A percentile compares a stretch with the other conserved stretches of the same genome.
phyloP scores from a whole-genome alignment of 2,888 invertebrate genomes.

The Slavum lentiscoides region DNA sequence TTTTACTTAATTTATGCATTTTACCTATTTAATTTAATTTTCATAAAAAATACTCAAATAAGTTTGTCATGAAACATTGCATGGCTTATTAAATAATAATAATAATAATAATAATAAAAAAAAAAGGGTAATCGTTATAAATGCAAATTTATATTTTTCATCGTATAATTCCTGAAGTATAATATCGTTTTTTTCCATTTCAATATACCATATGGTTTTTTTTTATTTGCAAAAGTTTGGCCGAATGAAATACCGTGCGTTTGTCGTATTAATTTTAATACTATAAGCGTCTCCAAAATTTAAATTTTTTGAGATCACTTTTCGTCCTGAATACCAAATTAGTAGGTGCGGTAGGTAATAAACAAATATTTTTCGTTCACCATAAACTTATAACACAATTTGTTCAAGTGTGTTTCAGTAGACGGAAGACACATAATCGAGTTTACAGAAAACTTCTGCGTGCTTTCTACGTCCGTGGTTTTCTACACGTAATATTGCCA shows the following conservation, averaged over 20 bases:
- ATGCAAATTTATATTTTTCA: too few relatives aligned
- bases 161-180: too few relatives aligned
- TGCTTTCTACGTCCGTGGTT: not conserved
- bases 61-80: too few relatives aligned
- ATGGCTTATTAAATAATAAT: too few relatives aligned
- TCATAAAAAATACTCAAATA: too few relatives aligned
- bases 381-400: slow-evolving; percentile 19
- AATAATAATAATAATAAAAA: too few relatives aligned
- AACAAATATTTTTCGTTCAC: not conserved
- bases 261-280: slow-evolving; percentile 4
- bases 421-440: slow-evolving; percentile 2
- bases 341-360: not conserved
- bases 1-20: too few relatives aligned
- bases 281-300: not conserved
- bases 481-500: not conserved
- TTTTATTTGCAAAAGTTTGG: not conserved
- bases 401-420: slow-evolving; percentile 4
- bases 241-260: not conserved
- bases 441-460: slow-evolving; percentile 13
- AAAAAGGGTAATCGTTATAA: too few relatives aligned
- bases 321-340: not conserved
- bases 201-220: not conserved
- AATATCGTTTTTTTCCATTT: too few relatives aligned
- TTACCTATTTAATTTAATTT: too few relatives aligned
- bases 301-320: not conserved